These are phyloP conservation scores for Sciurus niger DNA, from an alignment of 2,113 vertebrate genomes.

Conservation along the genomic window DNA sequence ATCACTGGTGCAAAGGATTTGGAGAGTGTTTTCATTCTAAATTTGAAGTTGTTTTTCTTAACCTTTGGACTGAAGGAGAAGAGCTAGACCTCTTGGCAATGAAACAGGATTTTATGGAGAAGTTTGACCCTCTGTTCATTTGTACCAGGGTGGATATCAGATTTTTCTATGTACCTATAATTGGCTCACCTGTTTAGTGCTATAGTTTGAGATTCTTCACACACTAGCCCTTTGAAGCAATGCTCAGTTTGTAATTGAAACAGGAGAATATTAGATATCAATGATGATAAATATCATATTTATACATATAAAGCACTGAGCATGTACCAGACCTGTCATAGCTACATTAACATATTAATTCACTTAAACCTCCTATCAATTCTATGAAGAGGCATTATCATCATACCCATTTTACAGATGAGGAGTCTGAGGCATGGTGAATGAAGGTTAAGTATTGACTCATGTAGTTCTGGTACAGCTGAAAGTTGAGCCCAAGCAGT, in stretches of 20 bases:
- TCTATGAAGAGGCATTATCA: background rate
- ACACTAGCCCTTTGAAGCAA: background rate
- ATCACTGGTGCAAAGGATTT: background rate
- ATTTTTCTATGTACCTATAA: conserved; percentile 40
- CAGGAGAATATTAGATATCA: background rate
- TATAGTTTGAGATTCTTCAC: conserved; percentile 16
- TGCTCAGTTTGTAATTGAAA: background rate
- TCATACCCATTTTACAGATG: conserved; percentile 1
- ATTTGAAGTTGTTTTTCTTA: conserved; percentile 18
- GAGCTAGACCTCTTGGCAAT: background rate
- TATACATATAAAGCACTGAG: background rate
- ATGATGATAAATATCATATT: background rate
- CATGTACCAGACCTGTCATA: background rate
- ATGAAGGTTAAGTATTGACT: background rate
- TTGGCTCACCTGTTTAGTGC: conserved; percentile 29
- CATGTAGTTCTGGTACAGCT: background rate
- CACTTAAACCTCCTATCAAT: background rate
- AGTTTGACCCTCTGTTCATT: conserved; percentile 39
- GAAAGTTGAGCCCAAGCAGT: background rate
- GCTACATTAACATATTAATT: background rate
- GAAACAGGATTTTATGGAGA: conserved; percentile 17
- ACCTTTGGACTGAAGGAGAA: background rate
- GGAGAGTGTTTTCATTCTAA: conserved; percentile 48
- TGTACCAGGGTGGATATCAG: background rate
- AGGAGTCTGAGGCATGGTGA: background rate